These are phyloP conservation scores for Gambelia wislizenii DNA, from an alignment of 2,797 vertebrate species.

Conservation along the genomic window DNA sequence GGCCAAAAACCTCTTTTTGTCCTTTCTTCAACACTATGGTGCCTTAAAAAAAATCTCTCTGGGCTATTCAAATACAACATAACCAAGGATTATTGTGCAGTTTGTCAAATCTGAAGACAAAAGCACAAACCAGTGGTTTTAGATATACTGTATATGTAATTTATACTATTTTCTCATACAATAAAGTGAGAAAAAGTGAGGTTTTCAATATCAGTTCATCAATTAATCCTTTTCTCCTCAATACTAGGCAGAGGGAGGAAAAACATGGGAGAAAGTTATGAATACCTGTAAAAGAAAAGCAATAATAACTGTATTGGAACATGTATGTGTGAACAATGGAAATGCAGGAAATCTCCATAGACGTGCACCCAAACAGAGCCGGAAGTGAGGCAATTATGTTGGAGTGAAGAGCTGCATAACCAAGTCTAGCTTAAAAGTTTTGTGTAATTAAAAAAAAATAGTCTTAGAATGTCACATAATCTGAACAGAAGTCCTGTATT, in stretches of 20 bases:
- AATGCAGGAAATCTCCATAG: conserved; percentile 6
- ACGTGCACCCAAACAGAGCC: conserved; percentile 11
- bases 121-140: not conserved
- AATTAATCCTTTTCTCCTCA: not conserved
- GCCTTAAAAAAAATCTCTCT: not conserved
- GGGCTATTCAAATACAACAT: not conserved
- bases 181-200: not conserved
- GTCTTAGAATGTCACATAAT: not conserved
- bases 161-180: not conserved
- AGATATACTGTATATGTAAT: not conserved
- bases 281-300: not conserved
- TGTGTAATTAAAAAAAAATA: conserved; percentile 5
- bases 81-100: not conserved
- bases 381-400: conserved; percentile 4
- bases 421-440: conserved; percentile 36
- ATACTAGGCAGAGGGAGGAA: not conserved
- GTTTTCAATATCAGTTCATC: not conserved
- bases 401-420: conserved; percentile 42
- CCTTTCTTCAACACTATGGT: not conserved
- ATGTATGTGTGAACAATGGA: not conserved
- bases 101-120: not conserved
- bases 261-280: not conserved
- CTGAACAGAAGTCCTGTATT: conserved; percentile 44
- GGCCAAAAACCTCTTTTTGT: not conserved
- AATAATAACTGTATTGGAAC: conserved; percentile 21